Evolutionary conservation across 2,888 invertebrate genomes (phyloP).

Genomic region (Himalopsyche japonica): DNA sequence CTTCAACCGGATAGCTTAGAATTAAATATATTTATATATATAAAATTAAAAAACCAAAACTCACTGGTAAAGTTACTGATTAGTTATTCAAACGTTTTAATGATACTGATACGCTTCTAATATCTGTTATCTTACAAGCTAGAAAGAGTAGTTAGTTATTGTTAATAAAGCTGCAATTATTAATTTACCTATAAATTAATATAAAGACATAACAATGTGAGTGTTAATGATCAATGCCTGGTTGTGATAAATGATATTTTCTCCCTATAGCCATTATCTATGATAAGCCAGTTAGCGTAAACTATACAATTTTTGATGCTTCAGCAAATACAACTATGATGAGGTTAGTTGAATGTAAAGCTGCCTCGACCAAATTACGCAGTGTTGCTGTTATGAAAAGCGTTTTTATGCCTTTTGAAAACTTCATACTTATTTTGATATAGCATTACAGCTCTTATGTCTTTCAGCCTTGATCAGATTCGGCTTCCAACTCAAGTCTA

Average conservation of each 20-base stretch:
- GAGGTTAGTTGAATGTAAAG: neutral
- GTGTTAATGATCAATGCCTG: neutral
- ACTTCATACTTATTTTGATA: slow-evolving; percentile 58
- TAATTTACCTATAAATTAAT: neutral
- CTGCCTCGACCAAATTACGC: neutral
- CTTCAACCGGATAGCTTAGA: too few relatives aligned
- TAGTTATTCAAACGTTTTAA: too few relatives aligned
- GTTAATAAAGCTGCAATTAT: neutral
- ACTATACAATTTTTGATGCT: neutral
- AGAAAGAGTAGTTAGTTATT: too few relatives aligned
- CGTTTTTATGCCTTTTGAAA: neutral
- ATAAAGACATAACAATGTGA: neutral
- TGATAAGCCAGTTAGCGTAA: neutral
- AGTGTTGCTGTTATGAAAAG: neutral
- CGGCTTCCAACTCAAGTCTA: slow-evolving; percentile 62
- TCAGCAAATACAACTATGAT: neutral
- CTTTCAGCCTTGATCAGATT: slow-evolving; percentile 62
- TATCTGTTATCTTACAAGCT: too few relatives aligned
- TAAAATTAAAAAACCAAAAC: too few relatives aligned
- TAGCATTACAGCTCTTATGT: slow-evolving; percentile 63
- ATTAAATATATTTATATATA: too few relatives aligned
- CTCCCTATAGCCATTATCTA: neutral
- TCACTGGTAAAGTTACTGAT: too few relatives aligned
- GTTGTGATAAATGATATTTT: neutral
- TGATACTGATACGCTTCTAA: too few relatives aligned